Conservation (phyloP, 2,113 vertebrate species). For the Origma solitaria region DNA sequence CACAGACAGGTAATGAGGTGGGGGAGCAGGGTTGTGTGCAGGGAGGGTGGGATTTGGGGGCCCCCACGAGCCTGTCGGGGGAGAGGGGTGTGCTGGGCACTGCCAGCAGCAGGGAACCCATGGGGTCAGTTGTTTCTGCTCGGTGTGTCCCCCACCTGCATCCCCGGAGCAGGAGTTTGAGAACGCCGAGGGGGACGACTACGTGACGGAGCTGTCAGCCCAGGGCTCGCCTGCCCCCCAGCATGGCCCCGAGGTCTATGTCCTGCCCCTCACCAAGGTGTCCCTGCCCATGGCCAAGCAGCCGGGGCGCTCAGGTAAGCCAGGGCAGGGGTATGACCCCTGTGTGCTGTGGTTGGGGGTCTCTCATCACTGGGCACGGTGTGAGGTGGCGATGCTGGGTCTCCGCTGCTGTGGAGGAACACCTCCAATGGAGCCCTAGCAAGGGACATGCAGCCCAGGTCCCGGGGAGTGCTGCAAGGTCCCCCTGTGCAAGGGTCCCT, state of each 20-base stretch:
- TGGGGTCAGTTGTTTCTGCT: not conserved
- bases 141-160: not conserved
- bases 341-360: fast-evolving
- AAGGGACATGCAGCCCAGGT: not conserved
- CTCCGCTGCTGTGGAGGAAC: not conserved
- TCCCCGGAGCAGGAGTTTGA: conserved; percentile 83
- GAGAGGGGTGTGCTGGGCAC: fast-evolving
- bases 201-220: conserved; percentile 77
- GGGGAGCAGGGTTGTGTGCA: not conserved
- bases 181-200: conserved; percentile 88
- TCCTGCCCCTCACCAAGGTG: conserved; percentile 91
- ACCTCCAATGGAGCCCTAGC: fast-evolving
- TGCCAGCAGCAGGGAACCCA: not conserved
- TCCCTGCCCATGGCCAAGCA: conserved; percentile 89
- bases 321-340: fast-evolving
- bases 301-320: conserved; percentile 86
- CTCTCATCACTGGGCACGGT: fast-evolving
- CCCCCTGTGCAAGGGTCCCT: not conserved
- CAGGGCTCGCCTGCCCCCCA: conserved; percentile 81
- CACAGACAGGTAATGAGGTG: not conserved
- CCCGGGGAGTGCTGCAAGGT: not conserved
- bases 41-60: not conserved
- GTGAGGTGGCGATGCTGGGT: not conserved
- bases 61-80: fast-evolving
- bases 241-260: conserved; percentile 87